Conservation (phyloP, 2,797 vertebrate genomes). For the Coluber constrictor region DNA sequence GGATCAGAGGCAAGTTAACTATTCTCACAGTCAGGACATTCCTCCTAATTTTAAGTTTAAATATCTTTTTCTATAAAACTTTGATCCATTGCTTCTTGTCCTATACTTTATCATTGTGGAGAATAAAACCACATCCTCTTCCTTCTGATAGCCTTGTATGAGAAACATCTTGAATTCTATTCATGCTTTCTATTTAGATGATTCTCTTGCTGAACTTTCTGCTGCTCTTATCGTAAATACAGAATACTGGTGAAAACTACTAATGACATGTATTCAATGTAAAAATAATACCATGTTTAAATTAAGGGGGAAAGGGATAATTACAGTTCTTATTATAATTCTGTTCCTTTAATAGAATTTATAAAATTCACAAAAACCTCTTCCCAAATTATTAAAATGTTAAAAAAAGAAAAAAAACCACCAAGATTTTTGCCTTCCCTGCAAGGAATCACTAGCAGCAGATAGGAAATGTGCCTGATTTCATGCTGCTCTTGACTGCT, state of each 20-base stretch:
- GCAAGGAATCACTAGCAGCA: background rate
- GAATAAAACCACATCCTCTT: background rate
- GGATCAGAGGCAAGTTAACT: background rate
- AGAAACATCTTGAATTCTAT: background rate
- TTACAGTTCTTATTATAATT: background rate
- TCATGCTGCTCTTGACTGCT: background rate
- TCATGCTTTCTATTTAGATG: background rate
- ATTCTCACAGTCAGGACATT: background rate
- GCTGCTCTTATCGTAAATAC: background rate
- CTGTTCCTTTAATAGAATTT: background rate
- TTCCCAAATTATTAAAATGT: background rate
- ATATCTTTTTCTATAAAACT: background rate
- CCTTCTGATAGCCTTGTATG: background rate
- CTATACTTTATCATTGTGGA: background rate
- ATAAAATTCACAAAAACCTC: background rate
- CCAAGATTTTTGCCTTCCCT: background rate
- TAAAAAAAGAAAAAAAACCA: background rate
- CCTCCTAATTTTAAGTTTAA: background rate
- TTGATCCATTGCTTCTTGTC: background rate
- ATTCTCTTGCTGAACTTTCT: background rate
- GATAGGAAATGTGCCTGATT: background rate
- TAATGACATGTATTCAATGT: background rate
- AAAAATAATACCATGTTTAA: background rate
- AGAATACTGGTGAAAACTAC: background rate
- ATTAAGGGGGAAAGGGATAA: background rate